phyloP scores from a whole-genome alignment of 2,797 vertebrate species.

The Poeciliopsis infans region DNA sequence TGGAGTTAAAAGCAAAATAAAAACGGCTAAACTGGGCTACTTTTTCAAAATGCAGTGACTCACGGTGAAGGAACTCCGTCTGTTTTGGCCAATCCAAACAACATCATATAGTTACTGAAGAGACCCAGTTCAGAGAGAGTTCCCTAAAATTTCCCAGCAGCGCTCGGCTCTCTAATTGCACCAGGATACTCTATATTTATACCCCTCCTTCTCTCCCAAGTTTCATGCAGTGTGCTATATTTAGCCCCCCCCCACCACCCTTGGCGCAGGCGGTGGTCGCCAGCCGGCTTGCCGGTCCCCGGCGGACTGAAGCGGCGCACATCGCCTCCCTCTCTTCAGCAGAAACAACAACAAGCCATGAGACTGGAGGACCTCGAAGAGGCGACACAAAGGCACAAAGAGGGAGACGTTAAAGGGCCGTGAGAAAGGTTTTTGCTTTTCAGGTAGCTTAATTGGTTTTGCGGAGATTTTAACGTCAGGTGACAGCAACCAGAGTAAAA shows the following conservation, averaged over 20 bases:
- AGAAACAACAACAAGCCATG: conserved; percentile 57
- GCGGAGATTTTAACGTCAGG: background rate
- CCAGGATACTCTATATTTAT: conserved; percentile 68
- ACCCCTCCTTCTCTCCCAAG: conserved; percentile 47
- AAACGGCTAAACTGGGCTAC: conserved; percentile 37
- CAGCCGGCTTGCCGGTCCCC: conserved; percentile 57
- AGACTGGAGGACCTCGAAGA: conserved; percentile 41
- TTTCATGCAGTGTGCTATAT: conserved; percentile 79
- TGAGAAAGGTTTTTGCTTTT: background rate
- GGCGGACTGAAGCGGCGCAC: conserved; percentile 47
- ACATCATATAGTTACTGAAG: conserved; percentile 36
- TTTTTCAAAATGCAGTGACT: conserved; percentile 52
- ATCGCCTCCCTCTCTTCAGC: conserved; percentile 32
- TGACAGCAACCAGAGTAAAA: background rate
- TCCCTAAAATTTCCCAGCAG: conserved; percentile 63
- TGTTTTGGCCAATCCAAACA: conserved; percentile 40
- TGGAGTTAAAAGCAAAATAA: conserved; percentile 17
- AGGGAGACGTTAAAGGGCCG: background rate
- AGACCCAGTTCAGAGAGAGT: conserved; percentile 44
- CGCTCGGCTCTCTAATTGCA: conserved; percentile 76
- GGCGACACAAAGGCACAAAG: conserved; percentile 5
- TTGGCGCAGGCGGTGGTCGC: conserved; percentile 73
- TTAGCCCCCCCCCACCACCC: conserved; percentile 60
- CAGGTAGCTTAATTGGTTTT: background rate
- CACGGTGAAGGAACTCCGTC: conserved; percentile 47